Conservation (phyloP, 1,140 invertebrate species). For the Drosophila lacteicornis region DNA sequence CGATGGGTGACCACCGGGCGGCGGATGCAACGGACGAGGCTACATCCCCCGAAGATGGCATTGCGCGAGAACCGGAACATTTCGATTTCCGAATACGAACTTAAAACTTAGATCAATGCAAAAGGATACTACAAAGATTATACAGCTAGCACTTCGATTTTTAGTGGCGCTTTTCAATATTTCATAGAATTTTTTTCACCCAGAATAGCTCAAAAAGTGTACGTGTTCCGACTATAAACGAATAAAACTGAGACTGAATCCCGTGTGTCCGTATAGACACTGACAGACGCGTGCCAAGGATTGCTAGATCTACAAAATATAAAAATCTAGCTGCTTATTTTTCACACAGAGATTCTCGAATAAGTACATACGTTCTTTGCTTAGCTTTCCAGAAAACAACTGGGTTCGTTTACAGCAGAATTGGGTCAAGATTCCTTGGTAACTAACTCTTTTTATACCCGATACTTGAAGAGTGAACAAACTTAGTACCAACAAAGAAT, state of each 20-base stretch:
- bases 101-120: conserved; percentile 16
- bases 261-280: background rate
- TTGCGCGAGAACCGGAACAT: conserved; percentile 54
- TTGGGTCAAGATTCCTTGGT: background rate
- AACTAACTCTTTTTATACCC: background rate
- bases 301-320: conserved; percentile 1
- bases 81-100: conserved; percentile 17
- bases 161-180: conserved; percentile 27
- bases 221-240: conserved; percentile 64
- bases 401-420: too few species aligned
- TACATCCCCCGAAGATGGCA: conserved; percentile 1
- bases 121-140: conserved; percentile 26
- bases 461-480: too few species aligned
- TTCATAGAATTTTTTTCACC: conserved; percentile 50
- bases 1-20: conserved; percentile 1
- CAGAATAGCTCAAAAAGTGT: conserved; percentile 54
- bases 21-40: background rate
- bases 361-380: background rate
- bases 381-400: background rate
- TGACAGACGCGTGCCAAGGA: conserved; percentile 4
- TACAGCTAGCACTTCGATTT: conserved; percentile 35
- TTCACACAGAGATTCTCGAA: background rate
- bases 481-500: too few species aligned
- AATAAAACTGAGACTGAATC: conserved; percentile 57
- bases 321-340: background rate